phyloP scores from a whole-genome alignment of 2,113 vertebrate species.

The Diadophis punctatus region DNA sequence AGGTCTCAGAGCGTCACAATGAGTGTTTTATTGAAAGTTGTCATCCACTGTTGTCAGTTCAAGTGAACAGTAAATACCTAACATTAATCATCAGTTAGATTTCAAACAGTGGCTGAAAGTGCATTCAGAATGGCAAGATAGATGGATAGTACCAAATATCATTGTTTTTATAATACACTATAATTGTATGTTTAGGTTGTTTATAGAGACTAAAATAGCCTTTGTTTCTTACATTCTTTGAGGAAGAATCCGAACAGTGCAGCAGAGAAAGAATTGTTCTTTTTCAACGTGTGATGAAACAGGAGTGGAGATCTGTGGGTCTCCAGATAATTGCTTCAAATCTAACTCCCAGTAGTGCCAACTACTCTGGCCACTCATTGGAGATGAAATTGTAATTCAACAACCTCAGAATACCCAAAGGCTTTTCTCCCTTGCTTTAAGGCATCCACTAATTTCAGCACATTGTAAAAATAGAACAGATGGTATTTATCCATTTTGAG shows the following conservation, averaged over 20 bases:
- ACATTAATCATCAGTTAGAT: conserved; percentile 44
- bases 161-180: background rate
- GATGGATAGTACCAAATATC: background rate
- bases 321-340: background rate
- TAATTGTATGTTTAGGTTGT: background rate
- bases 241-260: background rate
- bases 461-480: background rate
- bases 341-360: background rate
- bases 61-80: conserved; percentile 64
- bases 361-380: background rate
- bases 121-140: background rate
- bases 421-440: background rate
- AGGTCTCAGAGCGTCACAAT: conserved; percentile 68
- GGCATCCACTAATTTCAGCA: background rate
- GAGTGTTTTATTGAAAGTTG: conserved; percentile 67
- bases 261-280: background rate
- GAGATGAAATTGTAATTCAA: background rate
- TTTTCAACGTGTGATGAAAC: background rate
- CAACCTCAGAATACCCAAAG: background rate
- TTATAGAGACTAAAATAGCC: background rate
- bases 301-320: background rate
- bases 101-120: background rate
- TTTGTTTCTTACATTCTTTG: background rate
- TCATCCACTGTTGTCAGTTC: conserved; percentile 42
- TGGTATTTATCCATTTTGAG: background rate